Percentiles rank a stretch among this genome's conserved stretches.
These are phyloP conservation scores for Salvelinus alpinus DNA, from an alignment of 2,113 vertebrate genomes.

Conservation along the genomic window DNA sequence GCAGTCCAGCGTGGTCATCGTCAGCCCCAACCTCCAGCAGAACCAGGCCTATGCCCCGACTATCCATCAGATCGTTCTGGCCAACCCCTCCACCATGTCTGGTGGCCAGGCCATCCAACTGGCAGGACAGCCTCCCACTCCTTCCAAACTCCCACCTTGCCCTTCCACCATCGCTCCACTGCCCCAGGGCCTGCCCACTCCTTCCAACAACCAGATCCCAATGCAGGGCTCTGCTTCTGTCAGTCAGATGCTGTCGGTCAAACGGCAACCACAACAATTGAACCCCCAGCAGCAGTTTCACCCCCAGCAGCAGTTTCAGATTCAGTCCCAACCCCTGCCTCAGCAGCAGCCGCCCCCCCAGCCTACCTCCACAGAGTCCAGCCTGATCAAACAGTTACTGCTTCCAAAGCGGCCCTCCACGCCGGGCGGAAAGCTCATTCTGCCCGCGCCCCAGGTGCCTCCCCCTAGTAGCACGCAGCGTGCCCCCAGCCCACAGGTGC, in stretches of 20 bases:
- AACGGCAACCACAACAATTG: conserved; percentile 74
- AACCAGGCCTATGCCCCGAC: conserved; percentile 88
- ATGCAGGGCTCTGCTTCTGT: conserved; percentile 83
- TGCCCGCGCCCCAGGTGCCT: conserved; percentile 96
- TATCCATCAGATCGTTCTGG: conserved; percentile 96
- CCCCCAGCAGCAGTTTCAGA: conserved; percentile 53
- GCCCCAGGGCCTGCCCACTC: conserved; percentile 75
- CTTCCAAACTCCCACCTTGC: conserved; percentile 81
- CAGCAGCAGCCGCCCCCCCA: conserved; percentile 79
- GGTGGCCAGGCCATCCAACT: conserved; percentile 87
- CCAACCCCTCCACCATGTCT: conserved; percentile 87
- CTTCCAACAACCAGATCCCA: conserved; percentile 78
- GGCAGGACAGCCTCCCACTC: conserved; percentile 82
- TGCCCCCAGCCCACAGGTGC: conserved; percentile 89
- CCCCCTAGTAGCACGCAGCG: conserved; percentile 84
- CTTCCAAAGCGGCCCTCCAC: conserved; percentile 97
- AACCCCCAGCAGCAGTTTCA: conserved; percentile 61
- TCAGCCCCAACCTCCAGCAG: conserved; percentile 88
- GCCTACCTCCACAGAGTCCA: conserved; percentile 92
- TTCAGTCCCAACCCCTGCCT: conserved; percentile 64
- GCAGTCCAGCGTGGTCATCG: conserved; percentile 90
- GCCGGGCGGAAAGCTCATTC: conserved; percentile 96
- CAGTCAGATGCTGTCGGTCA: conserved; percentile 91
- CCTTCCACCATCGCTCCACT: conserved; percentile 76
- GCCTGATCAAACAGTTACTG: conserved; percentile 97